Evolutionary conservation across 1,140 invertebrate species (phyloP).

Genomic region (Hermatobates lingyangjiaoensis): DNA sequence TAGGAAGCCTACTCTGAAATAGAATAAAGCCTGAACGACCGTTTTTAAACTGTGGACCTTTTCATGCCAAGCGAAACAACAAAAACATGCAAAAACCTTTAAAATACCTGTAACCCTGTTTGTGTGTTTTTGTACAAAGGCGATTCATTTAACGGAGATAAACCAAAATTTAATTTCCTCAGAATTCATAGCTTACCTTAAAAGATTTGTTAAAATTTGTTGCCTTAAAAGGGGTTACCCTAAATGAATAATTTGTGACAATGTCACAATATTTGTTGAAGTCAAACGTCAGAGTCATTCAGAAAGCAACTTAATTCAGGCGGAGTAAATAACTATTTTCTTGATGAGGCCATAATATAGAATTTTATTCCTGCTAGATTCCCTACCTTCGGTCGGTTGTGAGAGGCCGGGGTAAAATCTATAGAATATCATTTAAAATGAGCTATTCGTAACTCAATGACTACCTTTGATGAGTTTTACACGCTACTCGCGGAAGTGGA

Average conservation of each 20-base stretch:
- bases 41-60: slow-evolving; percentile 12
- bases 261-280: slow-evolving; percentile 11
- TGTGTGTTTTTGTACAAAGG: slow-evolving; percentile 18
- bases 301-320: not conserved
- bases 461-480: slow-evolving; percentile 21
- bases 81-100: not conserved
- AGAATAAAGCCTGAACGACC: slow-evolving; percentile 8
- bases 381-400: slow-evolving; percentile 18
- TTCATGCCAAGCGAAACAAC: not conserved
- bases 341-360: not conserved
- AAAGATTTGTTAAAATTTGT: slow-evolving; percentile 18
- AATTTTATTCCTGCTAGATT: slow-evolving; percentile 3
- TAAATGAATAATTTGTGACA: slow-evolving; percentile 8
- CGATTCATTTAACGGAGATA: slow-evolving; percentile 19
- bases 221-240: slow-evolving; percentile 9
- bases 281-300: not conserved
- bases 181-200: slow-evolving; percentile 16
- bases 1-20: slow-evolving; percentile 11
- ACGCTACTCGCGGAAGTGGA: slow-evolving; percentile 20
- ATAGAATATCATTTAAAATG: slow-evolving; percentile 18
- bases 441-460: slow-evolving; percentile 9
- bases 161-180: slow-evolving; percentile 16
- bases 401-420: slow-evolving; percentile 20
- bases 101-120: slow-evolving; percentile 15
- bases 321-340: not conserved